phyloP scores from a whole-genome alignment of 2,797 vertebrate genomes.

The Urocyon cinereoargenteus region DNA sequence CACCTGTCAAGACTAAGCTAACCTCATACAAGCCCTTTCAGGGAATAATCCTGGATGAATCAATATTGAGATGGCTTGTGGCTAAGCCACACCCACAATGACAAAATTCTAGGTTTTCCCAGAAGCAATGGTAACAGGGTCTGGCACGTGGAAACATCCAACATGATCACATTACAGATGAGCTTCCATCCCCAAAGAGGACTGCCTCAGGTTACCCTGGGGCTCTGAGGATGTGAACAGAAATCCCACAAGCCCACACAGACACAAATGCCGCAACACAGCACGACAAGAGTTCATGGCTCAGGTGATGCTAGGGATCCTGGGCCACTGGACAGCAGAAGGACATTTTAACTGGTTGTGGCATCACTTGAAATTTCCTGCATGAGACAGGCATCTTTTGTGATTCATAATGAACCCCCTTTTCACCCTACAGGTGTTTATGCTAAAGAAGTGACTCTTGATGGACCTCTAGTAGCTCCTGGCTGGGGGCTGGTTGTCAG shows the following conservation, averaged over 20 bases:
- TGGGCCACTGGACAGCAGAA: not conserved
- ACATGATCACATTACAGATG: rapidly evolving
- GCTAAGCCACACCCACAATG: not conserved
- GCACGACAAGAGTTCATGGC: not conserved
- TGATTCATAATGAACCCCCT: not conserved
- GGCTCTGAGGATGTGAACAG: not conserved
- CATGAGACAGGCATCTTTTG: too few species aligned
- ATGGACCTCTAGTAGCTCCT: not conserved
- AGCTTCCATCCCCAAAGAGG: not conserved
- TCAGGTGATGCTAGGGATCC: not conserved
- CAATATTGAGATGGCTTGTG: rapidly evolving
- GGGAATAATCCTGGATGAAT: too few species aligned
- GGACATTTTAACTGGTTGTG: rapidly evolving
- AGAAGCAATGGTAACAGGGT: not conserved
- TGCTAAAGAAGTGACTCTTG: not conserved
- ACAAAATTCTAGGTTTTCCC: not conserved
- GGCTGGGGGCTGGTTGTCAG: not conserved
- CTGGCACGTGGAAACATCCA: not conserved
- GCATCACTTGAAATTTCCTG: not conserved
- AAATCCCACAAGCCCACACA: not conserved
- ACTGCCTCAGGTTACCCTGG: not conserved
- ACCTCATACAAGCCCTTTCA: not conserved
- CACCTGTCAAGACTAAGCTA: not conserved
- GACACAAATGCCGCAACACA: not conserved
- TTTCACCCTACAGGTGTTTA: not conserved